Percentiles rank a stretch among this genome's conserved stretches.
These are phyloP conservation scores for Ameiurus melas DNA, from an alignment of 2,113 vertebrate species.

Conservation along the genomic window DNA sequence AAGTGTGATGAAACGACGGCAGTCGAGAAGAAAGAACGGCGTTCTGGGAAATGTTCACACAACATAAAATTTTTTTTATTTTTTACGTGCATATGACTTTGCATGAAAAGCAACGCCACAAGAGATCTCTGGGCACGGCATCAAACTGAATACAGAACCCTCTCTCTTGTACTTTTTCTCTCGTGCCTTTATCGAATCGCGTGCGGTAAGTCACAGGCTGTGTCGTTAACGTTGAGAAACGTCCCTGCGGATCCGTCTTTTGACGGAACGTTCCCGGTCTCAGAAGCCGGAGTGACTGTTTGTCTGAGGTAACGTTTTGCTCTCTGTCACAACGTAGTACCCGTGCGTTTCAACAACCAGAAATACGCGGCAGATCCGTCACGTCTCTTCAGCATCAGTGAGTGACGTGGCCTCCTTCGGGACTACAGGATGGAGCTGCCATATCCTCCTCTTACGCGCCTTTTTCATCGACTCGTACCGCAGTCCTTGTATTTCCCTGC, in stretches of 20 bases:
- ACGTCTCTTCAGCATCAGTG: constrained; percentile 32
- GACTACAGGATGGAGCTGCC: constrained; percentile 31
- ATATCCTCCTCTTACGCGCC: constrained; percentile 31
- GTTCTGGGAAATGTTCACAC: constrained; percentile 1
- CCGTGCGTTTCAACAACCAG: constrained; percentile 32
- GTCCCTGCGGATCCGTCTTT: constrained; percentile 27
- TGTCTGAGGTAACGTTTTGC: constrained; percentile 2
- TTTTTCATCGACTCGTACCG: constrained; percentile 5
- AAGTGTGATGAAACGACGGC: not conserved
- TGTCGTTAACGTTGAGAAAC: not conserved
- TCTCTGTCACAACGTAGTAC: constrained; percentile 35
- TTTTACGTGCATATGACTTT: not conserved
- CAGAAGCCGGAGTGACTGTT: constrained; percentile 12
- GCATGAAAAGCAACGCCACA: not conserved
- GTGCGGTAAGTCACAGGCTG: constrained; percentile 2
- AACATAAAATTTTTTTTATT: too few species aligned
- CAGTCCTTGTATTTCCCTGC: not conserved
- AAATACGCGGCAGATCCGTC: constrained; percentile 43
- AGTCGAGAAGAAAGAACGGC: not conserved
- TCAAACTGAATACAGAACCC: not conserved
- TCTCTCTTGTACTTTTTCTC: not conserved
- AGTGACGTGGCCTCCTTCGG: constrained; percentile 48
- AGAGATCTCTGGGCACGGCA: not conserved
- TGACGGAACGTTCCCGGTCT: constrained; percentile 23
- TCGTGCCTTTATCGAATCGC: constrained; percentile 28